Evolutionary conservation across 2,113 vertebrate genomes (phyloP).

Genomic region (Vulpes lagopus): DNA sequence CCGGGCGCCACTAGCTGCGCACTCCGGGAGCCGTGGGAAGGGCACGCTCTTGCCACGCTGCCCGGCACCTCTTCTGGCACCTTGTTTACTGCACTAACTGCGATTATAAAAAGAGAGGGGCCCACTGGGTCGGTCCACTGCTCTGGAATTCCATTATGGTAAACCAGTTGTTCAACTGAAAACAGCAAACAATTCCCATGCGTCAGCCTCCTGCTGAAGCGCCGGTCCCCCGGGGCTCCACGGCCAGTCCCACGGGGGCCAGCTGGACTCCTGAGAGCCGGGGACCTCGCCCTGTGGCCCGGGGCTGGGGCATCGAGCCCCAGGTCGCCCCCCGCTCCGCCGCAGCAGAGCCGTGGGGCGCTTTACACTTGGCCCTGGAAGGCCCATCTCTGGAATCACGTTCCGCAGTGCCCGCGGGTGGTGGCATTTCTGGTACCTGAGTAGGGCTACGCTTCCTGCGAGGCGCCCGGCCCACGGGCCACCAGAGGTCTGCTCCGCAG

Average conservation of each 20-base stretch:
- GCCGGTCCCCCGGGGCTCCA: too few relatives aligned
- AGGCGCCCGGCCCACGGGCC: background rate
- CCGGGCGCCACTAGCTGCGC: background rate
- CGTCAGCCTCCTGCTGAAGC: too few relatives aligned
- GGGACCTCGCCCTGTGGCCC: conserved; percentile 38
- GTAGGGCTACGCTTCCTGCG: background rate
- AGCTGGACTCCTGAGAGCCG: background rate
- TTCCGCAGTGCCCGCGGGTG: background rate
- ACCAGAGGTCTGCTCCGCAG: background rate
- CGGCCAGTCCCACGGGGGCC: too few relatives aligned
- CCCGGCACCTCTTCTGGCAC: background rate
- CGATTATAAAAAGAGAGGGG: background rate
- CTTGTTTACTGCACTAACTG: conserved; percentile 15
- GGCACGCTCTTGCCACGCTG: background rate
- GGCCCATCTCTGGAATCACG: background rate
- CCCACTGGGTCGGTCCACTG: background rate
- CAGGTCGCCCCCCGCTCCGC: background rate
- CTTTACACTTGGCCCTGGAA: background rate
- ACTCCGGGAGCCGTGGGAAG: background rate
- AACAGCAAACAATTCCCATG: background rate
- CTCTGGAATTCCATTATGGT: conserved; percentile 50
- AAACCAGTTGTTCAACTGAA: conserved; percentile 20
- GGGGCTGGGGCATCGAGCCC: background rate
- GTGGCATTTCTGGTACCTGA: background rate
- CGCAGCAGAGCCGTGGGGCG: background rate